Evolutionary conservation across 2,888 invertebrate genomes (phyloP).

Genomic region (Xestia sexstrigata): DNA sequence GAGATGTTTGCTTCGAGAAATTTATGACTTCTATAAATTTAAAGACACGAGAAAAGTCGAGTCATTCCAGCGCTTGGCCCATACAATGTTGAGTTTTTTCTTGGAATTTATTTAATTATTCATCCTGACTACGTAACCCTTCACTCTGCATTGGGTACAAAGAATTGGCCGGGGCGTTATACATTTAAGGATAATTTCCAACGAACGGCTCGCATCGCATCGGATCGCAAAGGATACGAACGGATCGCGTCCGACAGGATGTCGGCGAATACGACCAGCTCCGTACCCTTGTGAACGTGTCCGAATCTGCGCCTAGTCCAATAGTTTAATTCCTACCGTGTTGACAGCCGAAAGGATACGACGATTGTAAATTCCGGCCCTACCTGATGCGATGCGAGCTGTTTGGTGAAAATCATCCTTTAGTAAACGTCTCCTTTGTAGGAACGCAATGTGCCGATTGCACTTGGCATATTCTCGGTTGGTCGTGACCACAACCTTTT

Average conservation of each 20-base stretch:
- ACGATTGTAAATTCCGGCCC: too few relatives aligned
- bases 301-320: too few relatives aligned
- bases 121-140: background rate
- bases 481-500: background rate
- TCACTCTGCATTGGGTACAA: background rate
- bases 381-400: too few relatives aligned
- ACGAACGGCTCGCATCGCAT: too few relatives aligned
- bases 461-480: background rate
- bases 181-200: background rate
- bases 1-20: slow-evolving; percentile 1
- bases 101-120: background rate
- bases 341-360: too few relatives aligned
- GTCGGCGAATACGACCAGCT: too few relatives aligned
- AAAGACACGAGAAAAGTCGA: background rate
- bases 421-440: background rate
- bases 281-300: too few relatives aligned
- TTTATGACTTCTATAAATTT: background rate
- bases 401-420: too few relatives aligned
- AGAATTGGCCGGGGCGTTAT: background rate
- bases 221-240: too few relatives aligned
- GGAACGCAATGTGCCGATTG: background rate
- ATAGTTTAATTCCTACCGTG: too few relatives aligned
- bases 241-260: too few relatives aligned
- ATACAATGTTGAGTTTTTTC: background rate
- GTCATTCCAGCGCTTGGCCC: background rate